A percentile compares a stretch with the other conserved stretches of the same genome.
Conservation (phyloP, 2,797 vertebrate species). For the Hoplostethus atlanticus region DNA sequence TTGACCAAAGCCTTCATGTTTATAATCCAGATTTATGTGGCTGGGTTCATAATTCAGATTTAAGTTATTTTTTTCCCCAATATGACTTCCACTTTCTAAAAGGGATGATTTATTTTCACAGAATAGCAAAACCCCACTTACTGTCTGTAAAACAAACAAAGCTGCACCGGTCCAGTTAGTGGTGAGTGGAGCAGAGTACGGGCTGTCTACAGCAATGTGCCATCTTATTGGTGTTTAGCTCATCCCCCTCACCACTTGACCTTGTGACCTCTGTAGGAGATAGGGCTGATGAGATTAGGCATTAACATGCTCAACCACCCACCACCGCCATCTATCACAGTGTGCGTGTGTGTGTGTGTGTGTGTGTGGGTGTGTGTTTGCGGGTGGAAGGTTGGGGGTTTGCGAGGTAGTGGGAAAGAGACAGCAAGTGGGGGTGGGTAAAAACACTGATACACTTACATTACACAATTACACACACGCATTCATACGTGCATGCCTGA, state of each 20-base stretch:
- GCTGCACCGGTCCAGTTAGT: slow-evolving; percentile 5
- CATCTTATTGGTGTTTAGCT: slow-evolving; percentile 76
- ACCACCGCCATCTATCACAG: slow-evolving; percentile 75
- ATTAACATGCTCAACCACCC: slow-evolving; percentile 82
- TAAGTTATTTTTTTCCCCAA: slow-evolving; percentile 11
- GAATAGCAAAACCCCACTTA: slow-evolving; percentile 5
- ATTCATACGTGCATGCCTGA: slow-evolving; percentile 42
- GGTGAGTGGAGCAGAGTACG: slow-evolving; percentile 23
- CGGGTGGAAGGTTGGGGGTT: slow-evolving; percentile 38
- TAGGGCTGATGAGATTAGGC: slow-evolving; percentile 82
- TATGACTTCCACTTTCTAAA: neutral
- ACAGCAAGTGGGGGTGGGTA: slow-evolving; percentile 31
- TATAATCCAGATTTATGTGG: slow-evolving; percentile 47
- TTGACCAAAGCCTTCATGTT: slow-evolving; percentile 35
- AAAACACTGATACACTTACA: slow-evolving; percentile 28
- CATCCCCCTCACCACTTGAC: slow-evolving; percentile 74
- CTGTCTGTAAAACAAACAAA: neutral
- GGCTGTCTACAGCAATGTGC: slow-evolving; percentile 31
- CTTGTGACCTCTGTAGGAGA: slow-evolving; percentile 73
- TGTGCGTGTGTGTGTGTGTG: slow-evolving; percentile 29
- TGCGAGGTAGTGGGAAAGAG: slow-evolving; percentile 28
- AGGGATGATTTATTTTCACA: neutral
- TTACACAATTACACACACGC: slow-evolving; percentile 23
- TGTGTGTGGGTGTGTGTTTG: slow-evolving; percentile 18
- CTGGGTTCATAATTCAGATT: slow-evolving; percentile 20